Base-by-base conservation (phyloP, 1,140 invertebrate species). In the Drosophila melanica region DNA sequence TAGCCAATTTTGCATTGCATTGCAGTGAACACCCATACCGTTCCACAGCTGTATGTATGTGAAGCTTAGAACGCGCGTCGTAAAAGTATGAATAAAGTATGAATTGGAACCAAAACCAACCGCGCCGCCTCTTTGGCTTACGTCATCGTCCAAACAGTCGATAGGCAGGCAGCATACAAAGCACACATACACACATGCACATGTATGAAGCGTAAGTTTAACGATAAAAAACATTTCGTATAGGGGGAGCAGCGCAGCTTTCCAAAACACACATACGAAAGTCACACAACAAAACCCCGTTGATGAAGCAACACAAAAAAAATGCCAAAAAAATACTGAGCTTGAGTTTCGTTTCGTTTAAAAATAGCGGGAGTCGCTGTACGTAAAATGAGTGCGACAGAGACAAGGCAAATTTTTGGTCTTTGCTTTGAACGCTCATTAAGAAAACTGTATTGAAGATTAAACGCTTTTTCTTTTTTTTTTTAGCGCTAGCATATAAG, bases 11-110 rank as follows among this genome's bases (percentile, higher is more conserved):
- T 74, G 55, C 65, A 54, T 18, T 70, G 50, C 57, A 54, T 18
- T 75, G 67, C 66, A 55, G 68, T 72, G 53, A 59, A 72, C 41
- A 81, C 14, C 67, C 35, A 81, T 66, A 76, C 37, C 65, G 14
- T 51, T 14, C 37, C 14, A 41, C 27, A 44, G 58, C 44, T 51
- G 39, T 37, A 45, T 16, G 20, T 39, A 33, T 76, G 39, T 76
- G 63, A 75, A 67, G 81, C 70, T 62, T 75, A 81, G 70, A 81
- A 81, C 62, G 20, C 42, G 58, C 57, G 42, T 79, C 77, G 63
- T 69, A 65, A 79, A 77, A 80, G 76, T 87, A 67, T n/a, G n/a
- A n/a, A n/a, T n/a, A n/a, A n/a, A n/a, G n/a, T 89, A 86, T 89
- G 84, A 86, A 79, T 81, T 81, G 71, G 63, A 86, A 86, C 75